Evolutionary conservation across 2,888 invertebrate species (phyloP), one percentile per base, ranked within the genome.

Genomic region (Andricus curvator): DNA sequence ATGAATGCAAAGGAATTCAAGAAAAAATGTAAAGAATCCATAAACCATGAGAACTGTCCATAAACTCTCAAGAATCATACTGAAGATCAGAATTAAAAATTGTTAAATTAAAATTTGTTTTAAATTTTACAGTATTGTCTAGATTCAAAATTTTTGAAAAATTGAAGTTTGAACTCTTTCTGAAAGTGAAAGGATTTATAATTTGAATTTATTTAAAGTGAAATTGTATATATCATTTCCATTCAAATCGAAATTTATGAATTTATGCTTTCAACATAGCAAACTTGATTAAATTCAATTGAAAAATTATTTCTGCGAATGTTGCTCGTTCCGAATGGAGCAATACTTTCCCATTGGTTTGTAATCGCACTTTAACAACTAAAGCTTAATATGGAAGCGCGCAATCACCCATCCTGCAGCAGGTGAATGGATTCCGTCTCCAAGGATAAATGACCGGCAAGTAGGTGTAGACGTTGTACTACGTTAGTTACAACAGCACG

Each of bases 371-470:
- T 29, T n/a, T 33, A 51, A 48, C 20, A 56, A 33, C 11, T 33
- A 15, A 74, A 74, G 74, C 56, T 56, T 22, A 74, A 74, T 74
- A 56, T 74, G 74, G 74, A 56, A 80, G 80, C 78, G 41, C 79
- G 79, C 77, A 82, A 79, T 79, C 70, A 79, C 81, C 67, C 78
- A 81, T 82, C 80, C 78, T 76, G 79, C 77, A 83, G 82, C 88
- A 85, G 86, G 88, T 88, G 88, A 88, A 87, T 84, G 87, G 85
- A 84, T 86, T 86, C 79, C 80, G 68, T 78, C 60, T 83, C 84
- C 88, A 88, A 88, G 87, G 88, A 88, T 87, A 87, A 86, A 84
- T 81, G 84, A 81, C 80, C 80, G 80, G 79, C 80, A 85, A 84
- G 86, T 86, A 84, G 86, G 84, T 85, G 85, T 80, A 83, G 80